Percentiles rank a stretch among this genome's conserved stretches.
Conservation (phyloP, 2,888 invertebrate species). For the Chaitophorus viminalis region DNA sequence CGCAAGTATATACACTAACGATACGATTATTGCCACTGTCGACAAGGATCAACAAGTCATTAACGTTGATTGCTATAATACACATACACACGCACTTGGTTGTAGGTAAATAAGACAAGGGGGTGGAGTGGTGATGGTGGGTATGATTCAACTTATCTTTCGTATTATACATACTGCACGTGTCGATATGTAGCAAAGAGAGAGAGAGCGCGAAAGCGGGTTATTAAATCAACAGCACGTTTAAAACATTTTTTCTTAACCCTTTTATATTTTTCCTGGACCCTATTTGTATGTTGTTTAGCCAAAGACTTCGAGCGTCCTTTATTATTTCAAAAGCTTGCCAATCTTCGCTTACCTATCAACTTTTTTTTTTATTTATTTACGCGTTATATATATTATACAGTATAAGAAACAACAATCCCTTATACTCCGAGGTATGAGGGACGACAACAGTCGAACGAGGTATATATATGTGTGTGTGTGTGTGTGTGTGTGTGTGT, state of each 20-base stretch:
- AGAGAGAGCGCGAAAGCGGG: neutral
- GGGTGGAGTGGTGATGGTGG: neutral
- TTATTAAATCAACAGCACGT: neutral
- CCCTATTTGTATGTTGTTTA: neutral
- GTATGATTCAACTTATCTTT: neutral
- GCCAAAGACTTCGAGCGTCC: neutral
- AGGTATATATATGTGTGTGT: too few relatives aligned
- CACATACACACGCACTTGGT: neutral
- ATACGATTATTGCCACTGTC: neutral
- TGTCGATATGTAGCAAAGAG: neutral
- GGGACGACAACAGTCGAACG: neutral
- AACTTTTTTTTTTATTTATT: neutral
- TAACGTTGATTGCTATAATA: conserved; percentile 3
- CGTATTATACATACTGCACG: too few relatives aligned
- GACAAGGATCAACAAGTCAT: conserved; percentile 38
- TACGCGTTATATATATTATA: neutral
- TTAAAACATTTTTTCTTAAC: neutral
- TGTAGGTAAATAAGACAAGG: neutral
- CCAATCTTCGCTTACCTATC: neutral
- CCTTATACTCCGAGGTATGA: neutral
- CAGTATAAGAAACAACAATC: neutral
- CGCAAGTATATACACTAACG: neutral
- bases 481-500: too few relatives aligned
- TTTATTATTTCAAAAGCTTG: neutral
- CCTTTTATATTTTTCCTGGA: neutral